phyloP scores from a whole-genome alignment of 2,113 vertebrate genomes.

The Atherinomorus stipes region DNA sequence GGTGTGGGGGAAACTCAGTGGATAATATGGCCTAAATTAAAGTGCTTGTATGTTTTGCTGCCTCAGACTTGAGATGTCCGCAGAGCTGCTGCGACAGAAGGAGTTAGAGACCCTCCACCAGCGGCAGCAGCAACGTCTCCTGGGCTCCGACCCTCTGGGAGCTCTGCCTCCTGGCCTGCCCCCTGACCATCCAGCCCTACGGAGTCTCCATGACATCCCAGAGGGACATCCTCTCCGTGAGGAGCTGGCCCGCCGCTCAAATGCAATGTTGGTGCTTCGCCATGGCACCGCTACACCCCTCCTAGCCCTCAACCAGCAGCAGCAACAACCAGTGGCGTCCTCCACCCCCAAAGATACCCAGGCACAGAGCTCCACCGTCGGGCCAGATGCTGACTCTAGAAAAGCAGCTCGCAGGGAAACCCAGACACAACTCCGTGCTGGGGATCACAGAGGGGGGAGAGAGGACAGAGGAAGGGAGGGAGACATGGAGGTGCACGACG shows the following conservation, averaged over 20 bases:
- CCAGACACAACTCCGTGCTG: conserved; percentile 59
- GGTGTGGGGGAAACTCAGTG: no score
- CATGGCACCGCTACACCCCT: conserved; percentile 87
- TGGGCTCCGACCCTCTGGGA: conserved; percentile 84
- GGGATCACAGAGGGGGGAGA: conserved; percentile 73
- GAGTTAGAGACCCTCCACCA: conserved; percentile 91
- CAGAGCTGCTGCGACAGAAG: conserved; percentile 94
- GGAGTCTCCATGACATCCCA: conserved; percentile 88
- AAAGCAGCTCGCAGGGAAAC: conserved; percentile 74
- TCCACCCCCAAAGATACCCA: conserved; percentile 82
- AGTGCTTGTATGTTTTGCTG: conserved; percentile 13
- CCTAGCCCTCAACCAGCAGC: conserved; percentile 87
- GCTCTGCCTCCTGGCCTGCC: conserved; percentile 85
- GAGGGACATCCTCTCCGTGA: conserved; percentile 90
- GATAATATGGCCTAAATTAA: background rate
- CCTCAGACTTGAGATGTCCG: conserved; percentile 94
- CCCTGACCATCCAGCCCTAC: conserved; percentile 89
- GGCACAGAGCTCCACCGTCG: conserved; percentile 58
- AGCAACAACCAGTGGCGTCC: conserved; percentile 76
- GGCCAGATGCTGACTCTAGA: conserved; percentile 55
- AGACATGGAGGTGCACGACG: conserved; percentile 78
- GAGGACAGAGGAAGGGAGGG: conserved; percentile 70
- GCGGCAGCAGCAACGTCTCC: conserved; percentile 88
- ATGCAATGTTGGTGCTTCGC: conserved; percentile 92
- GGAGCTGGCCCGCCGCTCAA: conserved; percentile 87